Conservation (phyloP, 2,797 vertebrate genomes). For the Anas bernieri region DNA sequence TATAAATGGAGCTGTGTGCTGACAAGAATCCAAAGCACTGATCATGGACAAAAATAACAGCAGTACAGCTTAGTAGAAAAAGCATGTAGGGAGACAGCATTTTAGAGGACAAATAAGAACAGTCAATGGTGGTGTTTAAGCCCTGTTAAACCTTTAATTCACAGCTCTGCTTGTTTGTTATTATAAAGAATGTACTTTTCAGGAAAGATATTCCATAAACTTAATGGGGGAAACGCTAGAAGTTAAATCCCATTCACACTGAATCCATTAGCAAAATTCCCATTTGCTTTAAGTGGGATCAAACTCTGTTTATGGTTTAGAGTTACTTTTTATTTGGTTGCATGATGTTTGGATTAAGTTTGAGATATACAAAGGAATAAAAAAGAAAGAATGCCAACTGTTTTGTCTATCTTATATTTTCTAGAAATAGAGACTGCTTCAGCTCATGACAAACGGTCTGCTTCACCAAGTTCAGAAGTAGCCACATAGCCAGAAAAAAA, state of each 20-base stretch:
- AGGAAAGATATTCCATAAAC: not conserved
- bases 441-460: not conserved
- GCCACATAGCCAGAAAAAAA: not conserved
- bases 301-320: not conserved
- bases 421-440: not conserved
- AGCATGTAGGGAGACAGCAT: not conserved
- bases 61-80: not conserved
- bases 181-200: not conserved
- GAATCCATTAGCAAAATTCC: not conserved
- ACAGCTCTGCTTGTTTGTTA: not conserved
- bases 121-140: not conserved
- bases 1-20: not conserved
- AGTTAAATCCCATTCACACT: not conserved
- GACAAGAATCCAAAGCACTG: not conserved
- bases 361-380: not conserved
- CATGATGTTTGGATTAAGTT: not conserved
- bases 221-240: not conserved
- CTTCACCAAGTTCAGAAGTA: not conserved
- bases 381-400: not conserved
- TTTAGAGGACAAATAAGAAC: not conserved
- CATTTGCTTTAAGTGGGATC: not conserved
- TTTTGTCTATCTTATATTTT: not conserved
- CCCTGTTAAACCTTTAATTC: not conserved
- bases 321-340: not conserved
- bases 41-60: constrained; percentile 1